Conservation (phyloP, 2,888 invertebrate species). For the Conistra vaccinii region DNA sequence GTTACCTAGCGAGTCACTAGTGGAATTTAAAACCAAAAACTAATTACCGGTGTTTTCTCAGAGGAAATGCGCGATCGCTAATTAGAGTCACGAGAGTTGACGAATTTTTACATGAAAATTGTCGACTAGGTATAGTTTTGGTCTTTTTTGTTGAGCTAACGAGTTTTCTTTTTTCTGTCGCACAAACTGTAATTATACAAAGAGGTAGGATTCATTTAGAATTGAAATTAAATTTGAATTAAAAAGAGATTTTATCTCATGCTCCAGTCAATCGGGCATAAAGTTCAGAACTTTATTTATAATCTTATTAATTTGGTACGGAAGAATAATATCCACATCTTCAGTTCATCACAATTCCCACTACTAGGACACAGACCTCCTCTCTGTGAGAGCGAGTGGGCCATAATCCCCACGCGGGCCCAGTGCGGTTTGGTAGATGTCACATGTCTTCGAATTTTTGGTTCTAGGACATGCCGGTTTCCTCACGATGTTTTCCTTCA, state of each 20-base stretch:
- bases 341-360: no score
- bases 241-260: background rate
- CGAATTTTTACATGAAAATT: slow-evolving; percentile 18
- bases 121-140: background rate
- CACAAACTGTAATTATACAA: background rate
- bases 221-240: background rate
- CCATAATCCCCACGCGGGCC: no score
- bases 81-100: slow-evolving; percentile 16
- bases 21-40: slow-evolving; percentile 55
- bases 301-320: background rate
- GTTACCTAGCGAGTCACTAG: slow-evolving; percentile 40
- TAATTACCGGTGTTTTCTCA: slow-evolving; percentile 53
- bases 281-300: background rate
- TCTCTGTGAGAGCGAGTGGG: no score
- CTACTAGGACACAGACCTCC: no score
- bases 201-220: background rate
- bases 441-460: no score
- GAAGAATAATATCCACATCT: background rate
- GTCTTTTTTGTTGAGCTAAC: background rate
- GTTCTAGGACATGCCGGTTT: no score
- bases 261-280: background rate
- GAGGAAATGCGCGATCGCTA: slow-evolving; percentile 39
- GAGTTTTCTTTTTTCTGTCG: background rate
- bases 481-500: no score
- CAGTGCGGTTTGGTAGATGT: no score